A percentile compares a stretch with the other conserved stretches of the same genome.
These are phyloP conservation scores for Sebastolobus alascanus DNA, from an alignment of 2,797 vertebrate genomes.

Conservation along the genomic window DNA sequence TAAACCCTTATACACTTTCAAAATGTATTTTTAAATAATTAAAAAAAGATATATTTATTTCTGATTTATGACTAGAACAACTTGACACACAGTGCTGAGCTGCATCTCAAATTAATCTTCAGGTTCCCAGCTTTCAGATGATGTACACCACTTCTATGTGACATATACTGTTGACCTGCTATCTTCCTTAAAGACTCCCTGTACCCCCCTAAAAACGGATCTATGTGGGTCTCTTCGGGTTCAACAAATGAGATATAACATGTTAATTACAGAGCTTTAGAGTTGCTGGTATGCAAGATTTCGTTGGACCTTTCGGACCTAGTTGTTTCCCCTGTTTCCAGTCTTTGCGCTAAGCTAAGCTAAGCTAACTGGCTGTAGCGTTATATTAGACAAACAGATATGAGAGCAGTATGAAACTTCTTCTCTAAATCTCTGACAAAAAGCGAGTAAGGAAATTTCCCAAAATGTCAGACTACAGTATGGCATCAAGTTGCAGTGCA, in stretches of 20 bases:
- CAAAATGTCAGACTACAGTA: neutral
- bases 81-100: too few species aligned
- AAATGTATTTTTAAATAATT: too few species aligned
- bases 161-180: too few species aligned
- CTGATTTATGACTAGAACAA: too few species aligned
- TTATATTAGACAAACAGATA: neutral
- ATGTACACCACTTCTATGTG: too few species aligned
- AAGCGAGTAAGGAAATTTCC: neutral
- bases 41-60: too few species aligned
- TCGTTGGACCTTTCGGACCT: neutral
- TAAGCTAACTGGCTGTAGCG: neutral
- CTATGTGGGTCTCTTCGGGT: too few species aligned
- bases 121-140: too few species aligned
- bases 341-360: neutral
- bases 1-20: too few species aligned
- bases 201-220: too few species aligned
- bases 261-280: neutral
- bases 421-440: neutral
- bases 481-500: neutral
- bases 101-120: too few species aligned
- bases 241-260: neutral
- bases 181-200: too few species aligned
- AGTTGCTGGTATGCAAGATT: neutral
- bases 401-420: neutral
- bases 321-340: neutral